Percentiles rank a stretch among this genome's conserved stretches.
These are phyloP conservation scores for Cremastinae sp. DNA, from an alignment of 2,888 invertebrate species.

Conservation along the genomic window DNA sequence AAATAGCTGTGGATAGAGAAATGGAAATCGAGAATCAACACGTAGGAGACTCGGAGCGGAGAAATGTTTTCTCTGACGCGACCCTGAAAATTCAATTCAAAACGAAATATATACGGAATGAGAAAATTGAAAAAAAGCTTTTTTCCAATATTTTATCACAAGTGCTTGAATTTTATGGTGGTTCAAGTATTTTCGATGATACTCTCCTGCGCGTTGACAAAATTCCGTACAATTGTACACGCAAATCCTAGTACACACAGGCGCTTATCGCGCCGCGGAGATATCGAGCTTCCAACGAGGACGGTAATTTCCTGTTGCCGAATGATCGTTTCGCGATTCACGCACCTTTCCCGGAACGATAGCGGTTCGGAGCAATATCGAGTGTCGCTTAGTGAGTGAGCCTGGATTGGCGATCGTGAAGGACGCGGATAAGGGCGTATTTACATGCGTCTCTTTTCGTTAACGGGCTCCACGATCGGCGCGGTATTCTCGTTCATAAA, in stretches of 20 bases:
- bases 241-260: conserved; percentile 23
- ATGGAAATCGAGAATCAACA: too few relatives aligned
- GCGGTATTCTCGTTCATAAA: not conserved
- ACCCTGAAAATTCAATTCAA: too few relatives aligned
- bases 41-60: too few relatives aligned
- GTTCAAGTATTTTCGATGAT: too few relatives aligned
- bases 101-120: too few relatives aligned
- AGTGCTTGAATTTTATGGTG: too few relatives aligned
- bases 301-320: conserved; percentile 49
- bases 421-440: conserved; percentile 7
- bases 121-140: too few relatives aligned
- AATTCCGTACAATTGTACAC: not conserved
- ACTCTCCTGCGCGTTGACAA: too few relatives aligned
- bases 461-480: conserved; percentile 4
- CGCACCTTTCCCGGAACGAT: conserved; percentile 38
- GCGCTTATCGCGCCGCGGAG: conserved; percentile 40
- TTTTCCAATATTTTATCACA: too few relatives aligned
- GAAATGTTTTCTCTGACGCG: too few relatives aligned
- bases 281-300: conserved; percentile 39
- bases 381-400: not conserved
- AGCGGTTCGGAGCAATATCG: conserved; percentile 4
- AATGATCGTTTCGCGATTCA: conserved; percentile 41
- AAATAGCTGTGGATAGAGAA: too few relatives aligned
- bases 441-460: conserved; percentile 16
- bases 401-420: not conserved